These are phyloP conservation scores for Botrylloides violaceus DNA, from an alignment of 23 tunicate species.

Conservation along the genomic window DNA sequence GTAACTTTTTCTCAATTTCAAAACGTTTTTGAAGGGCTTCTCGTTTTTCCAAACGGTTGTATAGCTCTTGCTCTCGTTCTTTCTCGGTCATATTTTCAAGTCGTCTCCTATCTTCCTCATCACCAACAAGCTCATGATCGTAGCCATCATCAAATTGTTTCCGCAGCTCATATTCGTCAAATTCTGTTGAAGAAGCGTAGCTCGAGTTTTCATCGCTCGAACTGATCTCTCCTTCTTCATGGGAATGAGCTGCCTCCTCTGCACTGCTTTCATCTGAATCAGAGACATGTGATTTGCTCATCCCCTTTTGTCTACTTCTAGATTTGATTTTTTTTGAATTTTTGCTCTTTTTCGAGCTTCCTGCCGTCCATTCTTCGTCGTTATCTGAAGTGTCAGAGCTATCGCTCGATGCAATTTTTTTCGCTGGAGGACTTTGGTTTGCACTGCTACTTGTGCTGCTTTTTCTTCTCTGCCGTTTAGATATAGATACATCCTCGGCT, in stretches of 20 bases:
- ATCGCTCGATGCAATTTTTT: slow-evolving; percentile 19
- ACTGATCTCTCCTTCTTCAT: slow-evolving; percentile 29
- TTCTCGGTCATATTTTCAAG: slow-evolving; percentile 94
- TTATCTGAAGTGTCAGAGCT: slow-evolving; percentile 91
- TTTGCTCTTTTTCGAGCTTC: slow-evolving; percentile 44
- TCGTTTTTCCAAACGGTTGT: slow-evolving; percentile 80
- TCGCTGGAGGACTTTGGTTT: slow-evolving; percentile 15
- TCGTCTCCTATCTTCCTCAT: slow-evolving; percentile 65
- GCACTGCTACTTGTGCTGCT: slow-evolving; percentile 28
- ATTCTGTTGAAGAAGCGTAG: slow-evolving; percentile 26
- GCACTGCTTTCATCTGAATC: slow-evolving; percentile 26
- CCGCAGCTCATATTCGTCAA: slow-evolving; percentile 81
- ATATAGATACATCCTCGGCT: not conserved
- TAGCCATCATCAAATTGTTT: slow-evolving; percentile 94
- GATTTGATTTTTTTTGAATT: slow-evolving; percentile 29
- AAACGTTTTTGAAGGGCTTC: slow-evolving; percentile 94
- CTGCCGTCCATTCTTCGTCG: slow-evolving; percentile 85
- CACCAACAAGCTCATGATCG: slow-evolving; percentile 82
- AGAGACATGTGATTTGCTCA: slow-evolving; percentile 21
- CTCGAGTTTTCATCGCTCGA: slow-evolving; percentile 8
- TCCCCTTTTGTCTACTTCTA: slow-evolving; percentile 28
- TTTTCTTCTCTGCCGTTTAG: slow-evolving; percentile 1
- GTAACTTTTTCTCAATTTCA: slow-evolving; percentile 89
- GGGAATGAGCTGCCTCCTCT: slow-evolving; percentile 45
- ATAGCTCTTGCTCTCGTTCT: slow-evolving; percentile 87